phyloP scores from a whole-genome alignment of 2,113 vertebrate genomes.

The Poecile atricapillus region DNA sequence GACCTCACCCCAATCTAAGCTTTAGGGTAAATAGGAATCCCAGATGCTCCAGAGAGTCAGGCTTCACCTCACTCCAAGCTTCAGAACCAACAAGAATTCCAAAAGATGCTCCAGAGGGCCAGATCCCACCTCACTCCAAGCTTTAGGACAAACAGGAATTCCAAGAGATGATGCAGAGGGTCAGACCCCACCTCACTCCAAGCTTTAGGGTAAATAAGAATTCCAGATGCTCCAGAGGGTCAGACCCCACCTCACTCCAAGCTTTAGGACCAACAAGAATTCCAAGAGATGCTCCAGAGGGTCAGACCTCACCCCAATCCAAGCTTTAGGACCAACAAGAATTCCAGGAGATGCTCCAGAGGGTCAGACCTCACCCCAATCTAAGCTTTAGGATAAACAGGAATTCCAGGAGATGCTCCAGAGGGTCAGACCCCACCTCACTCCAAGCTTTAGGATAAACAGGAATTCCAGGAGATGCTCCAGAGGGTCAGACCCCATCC shows the following conservation, averaged over 20 bases:
- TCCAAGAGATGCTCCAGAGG: neutral
- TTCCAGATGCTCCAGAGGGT: neutral
- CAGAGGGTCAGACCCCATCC: too few relatives aligned
- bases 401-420: neutral
- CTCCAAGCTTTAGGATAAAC: too few relatives aligned
- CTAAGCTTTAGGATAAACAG: neutral
- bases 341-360: neutral
- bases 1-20: neutral
- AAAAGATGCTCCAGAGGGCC: neutral
- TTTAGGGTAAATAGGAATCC: neutral
- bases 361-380: neutral
- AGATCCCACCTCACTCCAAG: neutral
- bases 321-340: too few relatives aligned
- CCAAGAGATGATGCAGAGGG: neutral
- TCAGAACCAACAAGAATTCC: neutral
- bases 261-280: neutral
- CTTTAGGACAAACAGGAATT: neutral
- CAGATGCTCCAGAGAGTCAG: neutral
- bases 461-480: too few relatives aligned
- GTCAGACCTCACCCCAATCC: accelerated
- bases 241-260: neutral
- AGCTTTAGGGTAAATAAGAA: neutral
- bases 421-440: too few relatives aligned
- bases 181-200: accelerated
- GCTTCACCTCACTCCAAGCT: neutral